Percentiles rank a stretch among this genome's conserved stretches.
phyloP scores from a whole-genome alignment of 2,113 vertebrate genomes.

The Phocoena sinus region DNA sequence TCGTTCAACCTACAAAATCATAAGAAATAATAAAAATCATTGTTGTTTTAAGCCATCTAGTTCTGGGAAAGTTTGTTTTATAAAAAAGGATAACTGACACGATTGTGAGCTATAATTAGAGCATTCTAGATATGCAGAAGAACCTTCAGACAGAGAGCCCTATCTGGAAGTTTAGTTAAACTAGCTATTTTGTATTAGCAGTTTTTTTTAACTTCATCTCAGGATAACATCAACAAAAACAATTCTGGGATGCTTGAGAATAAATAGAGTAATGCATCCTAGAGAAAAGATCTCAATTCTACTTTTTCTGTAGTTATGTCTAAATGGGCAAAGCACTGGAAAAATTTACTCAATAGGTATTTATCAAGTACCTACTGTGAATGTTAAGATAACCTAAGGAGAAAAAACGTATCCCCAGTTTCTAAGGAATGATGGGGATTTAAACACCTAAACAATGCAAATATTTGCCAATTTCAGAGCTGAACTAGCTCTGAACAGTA shows the following conservation, averaged over 20 bases:
- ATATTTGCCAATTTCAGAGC: neutral
- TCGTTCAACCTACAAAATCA: neutral
- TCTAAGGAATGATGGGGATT: neutral
- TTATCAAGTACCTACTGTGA: neutral
- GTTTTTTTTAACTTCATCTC: neutral
- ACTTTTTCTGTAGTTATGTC: neutral
- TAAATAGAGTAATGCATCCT: neutral
- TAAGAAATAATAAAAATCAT: neutral
- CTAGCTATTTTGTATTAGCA: neutral
- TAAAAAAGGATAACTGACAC: neutral
- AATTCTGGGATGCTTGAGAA: neutral
- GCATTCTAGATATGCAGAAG: neutral
- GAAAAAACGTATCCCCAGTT: neutral
- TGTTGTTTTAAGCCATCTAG: neutral
- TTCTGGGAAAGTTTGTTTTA: neutral
- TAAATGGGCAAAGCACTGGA: neutral
- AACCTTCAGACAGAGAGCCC: neutral
- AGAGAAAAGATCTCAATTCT: neutral
- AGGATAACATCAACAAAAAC: neutral
- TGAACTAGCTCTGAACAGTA: neutral
- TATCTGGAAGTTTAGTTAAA: neutral
- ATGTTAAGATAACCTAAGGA: neutral
- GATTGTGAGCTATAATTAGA: neutral
- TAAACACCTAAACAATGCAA: neutral
- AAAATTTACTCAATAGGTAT: neutral